A percentile compares a stretch with the other conserved stretches of the same genome.
Conservation (phyloP, 2,888 invertebrate species). For the Ptilodon capucinus region DNA sequence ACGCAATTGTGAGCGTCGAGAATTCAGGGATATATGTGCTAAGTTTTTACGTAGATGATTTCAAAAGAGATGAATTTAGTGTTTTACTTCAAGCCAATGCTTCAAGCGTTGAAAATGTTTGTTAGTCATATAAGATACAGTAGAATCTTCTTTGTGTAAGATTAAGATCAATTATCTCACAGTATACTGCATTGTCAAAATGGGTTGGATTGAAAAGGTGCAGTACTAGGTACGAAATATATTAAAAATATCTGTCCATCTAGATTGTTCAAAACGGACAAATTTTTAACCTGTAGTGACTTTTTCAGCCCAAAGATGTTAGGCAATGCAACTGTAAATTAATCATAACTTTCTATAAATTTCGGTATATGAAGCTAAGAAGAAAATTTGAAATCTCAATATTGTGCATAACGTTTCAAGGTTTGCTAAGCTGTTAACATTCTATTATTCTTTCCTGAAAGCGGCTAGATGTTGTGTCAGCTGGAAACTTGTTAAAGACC, state of each 20-base stretch:
- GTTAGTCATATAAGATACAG: not conserved
- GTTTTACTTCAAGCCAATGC: too few species aligned
- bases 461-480: constrained; percentile 55
- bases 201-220: too few species aligned
- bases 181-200: too few species aligned
- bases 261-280: too few species aligned
- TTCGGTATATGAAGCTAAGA: constrained; percentile 21
- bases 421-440: constrained; percentile 45
- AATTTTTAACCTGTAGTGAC: too few species aligned
- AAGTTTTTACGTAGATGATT: not conserved
- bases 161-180: too few species aligned
- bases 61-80: not conserved
- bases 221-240: too few species aligned
- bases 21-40: not conserved
- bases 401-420: constrained; percentile 31
- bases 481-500: constrained; percentile 70
- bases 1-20: not conserved
- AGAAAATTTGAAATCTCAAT: constrained; percentile 30
- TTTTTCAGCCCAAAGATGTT: too few species aligned
- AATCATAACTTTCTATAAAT: too few species aligned
- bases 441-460: constrained; percentile 41
- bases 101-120: not conserved
- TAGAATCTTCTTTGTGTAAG: too few species aligned
- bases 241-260: too few species aligned
- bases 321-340: constrained; percentile 23